phyloP scores from a whole-genome alignment of 2,797 vertebrate genomes.

The Siniperca scherzeri region DNA sequence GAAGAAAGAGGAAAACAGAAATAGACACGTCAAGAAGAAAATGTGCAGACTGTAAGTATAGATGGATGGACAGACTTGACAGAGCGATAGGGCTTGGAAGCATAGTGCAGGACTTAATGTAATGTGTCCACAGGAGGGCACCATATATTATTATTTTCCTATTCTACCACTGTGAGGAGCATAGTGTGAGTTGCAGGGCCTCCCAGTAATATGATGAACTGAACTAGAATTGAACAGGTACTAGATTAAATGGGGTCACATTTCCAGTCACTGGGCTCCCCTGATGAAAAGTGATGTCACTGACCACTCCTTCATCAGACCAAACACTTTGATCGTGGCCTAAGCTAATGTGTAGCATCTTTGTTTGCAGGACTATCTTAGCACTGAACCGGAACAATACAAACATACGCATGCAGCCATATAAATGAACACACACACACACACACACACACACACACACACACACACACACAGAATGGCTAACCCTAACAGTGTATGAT shows the following conservation, averaged over 20 bases:
- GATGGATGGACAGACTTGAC: neutral
- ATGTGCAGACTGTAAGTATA: neutral
- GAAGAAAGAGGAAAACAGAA: neutral
- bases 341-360: constrained; percentile 5
- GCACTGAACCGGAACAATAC: constrained; percentile 26
- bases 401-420: constrained; percentile 31
- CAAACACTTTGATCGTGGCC: neutral
- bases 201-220: neutral
- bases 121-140: constrained; percentile 60
- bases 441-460: constrained; percentile 17
- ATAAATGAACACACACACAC: neutral
- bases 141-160: neutral
- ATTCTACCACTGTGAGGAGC: neutral
- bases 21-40: neutral
- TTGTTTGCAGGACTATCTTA: constrained; percentile 42
- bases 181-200: fast-evolving
- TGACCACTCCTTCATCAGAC: neutral
- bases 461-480: neutral
- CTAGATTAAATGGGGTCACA: neutral
- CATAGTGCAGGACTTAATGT: neutral
- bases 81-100: neutral
- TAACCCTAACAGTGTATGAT: neutral
- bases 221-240: constrained; percentile 1
- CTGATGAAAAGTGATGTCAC: constrained; percentile 18
- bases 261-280: neutral